phyloP scores from a whole-genome alignment of 2,888 invertebrate genomes.

The Papilio elwesi region DNA sequence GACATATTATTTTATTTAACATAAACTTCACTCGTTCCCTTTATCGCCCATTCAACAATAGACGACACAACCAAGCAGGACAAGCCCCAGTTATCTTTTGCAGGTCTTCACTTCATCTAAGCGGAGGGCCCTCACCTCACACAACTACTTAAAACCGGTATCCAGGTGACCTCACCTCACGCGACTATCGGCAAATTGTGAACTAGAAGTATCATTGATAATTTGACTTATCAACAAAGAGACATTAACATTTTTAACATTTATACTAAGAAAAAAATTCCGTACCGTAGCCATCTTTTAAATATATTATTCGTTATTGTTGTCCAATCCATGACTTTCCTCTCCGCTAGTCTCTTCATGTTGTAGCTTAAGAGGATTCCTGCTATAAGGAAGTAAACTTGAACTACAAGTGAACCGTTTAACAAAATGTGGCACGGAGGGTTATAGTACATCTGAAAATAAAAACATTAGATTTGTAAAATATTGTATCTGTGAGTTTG shows the following conservation, averaged over 20 bases:
- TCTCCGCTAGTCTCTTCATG: constrained; percentile 47
- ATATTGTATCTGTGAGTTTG: background rate
- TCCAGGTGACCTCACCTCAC: background rate
- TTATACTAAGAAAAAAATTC: background rate
- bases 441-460: constrained; percentile 43
- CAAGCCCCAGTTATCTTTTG: background rate
- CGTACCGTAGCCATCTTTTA: constrained; percentile 55
- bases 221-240: too few species aligned
- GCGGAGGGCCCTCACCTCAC: too few species aligned
- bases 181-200: too few species aligned
- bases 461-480: background rate
- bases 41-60: too few species aligned
- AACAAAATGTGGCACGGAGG: constrained; percentile 38
- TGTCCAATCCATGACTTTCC: constrained; percentile 44
- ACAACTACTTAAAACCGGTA: background rate
- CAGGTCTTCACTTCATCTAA: too few species aligned
- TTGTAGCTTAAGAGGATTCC: constrained; percentile 54
- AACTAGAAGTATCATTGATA: too few species aligned
- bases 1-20: background rate
- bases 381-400: constrained; percentile 54
- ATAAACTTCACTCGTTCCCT: background rate
- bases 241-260: too few species aligned
- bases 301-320: constrained; percentile 48
- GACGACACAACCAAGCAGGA: too few species aligned
- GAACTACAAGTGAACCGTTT: constrained; percentile 52